Conservation (phyloP, 2,113 vertebrate species). For the Pantherophis guttatus region DNA sequence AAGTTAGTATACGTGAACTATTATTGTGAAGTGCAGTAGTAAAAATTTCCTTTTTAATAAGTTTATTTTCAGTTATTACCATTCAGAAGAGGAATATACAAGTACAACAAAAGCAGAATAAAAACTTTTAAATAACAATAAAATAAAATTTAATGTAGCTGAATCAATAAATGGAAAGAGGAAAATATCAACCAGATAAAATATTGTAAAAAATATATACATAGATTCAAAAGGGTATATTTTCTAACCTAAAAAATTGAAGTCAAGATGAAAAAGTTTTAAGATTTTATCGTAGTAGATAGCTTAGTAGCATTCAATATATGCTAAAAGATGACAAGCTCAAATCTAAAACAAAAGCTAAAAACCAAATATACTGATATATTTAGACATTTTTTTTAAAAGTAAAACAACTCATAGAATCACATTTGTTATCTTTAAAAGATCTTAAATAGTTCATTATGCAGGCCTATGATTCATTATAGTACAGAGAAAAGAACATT, state of each 20-base stretch:
- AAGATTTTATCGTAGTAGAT: background rate
- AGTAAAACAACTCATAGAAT: background rate
- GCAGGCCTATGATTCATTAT: too few species aligned
- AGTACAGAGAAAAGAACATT: background rate
- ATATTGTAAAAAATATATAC: background rate
- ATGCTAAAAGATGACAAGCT: background rate
- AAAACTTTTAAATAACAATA: background rate
- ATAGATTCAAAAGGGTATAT: background rate
- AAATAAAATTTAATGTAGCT: background rate
- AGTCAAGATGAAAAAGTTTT: background rate
- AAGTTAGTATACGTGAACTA: background rate
- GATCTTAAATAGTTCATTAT: background rate
- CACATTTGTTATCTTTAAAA: background rate
- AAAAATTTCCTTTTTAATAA: background rate
- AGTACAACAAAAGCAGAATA: background rate
- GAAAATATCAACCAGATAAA: background rate
- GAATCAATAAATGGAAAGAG: background rate
- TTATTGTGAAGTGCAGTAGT: background rate
- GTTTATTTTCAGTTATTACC: background rate
- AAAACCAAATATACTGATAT: background rate
- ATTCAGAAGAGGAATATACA: background rate
- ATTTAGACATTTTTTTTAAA: background rate
- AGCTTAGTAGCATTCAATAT: background rate
- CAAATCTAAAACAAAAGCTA: conserved; percentile 1
- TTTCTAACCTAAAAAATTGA: background rate